Evolutionary conservation across 2,797 vertebrate genomes (phyloP), one percentile per base, ranked within the genome.

Genomic region (Cirrhinus molitorella): DNA sequence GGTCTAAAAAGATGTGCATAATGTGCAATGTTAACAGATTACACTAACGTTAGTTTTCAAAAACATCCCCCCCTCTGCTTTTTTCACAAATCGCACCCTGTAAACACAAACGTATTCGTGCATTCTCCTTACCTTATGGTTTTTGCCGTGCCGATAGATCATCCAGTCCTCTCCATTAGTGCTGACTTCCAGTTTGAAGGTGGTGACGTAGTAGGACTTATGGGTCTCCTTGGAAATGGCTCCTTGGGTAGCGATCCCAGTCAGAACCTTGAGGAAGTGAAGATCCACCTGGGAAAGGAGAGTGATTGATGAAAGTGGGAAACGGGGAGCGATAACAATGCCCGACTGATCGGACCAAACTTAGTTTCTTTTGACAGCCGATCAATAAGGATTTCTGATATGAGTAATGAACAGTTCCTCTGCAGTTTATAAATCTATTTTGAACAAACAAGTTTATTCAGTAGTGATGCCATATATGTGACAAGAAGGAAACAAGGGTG

Each of bases 101-200:
- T n/a, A n/a, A n/a, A n/a, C n/a, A n/a, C n/a, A 67, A 45, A 67
- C 11, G 1, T 16, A 34, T 28, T 57, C n/a, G n/a, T n/a, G 17
- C 5, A 37, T 12, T 3, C 53, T 47, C 19, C 76, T 40, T 94
- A 98, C 98, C 97, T 99, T 99, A 57, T 99, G 98, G 91, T 98
- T 99, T 93, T 99, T 99, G 91, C 97, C 97, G 0, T 99, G 97
- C 28, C 98, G 95, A 92, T 98, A 99, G 86, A 98, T 95, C 97
- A 99, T 99, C 98, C 98, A 99, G 94, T 99, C 98, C 87, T 99
- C 98, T 0, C 98, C 98, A 0, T 99, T 99, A 53, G 98, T 98
- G 95, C 98, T 99, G 94, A 99, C 95, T 91, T 99, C 98, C 89
- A 99, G 92, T 90, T 99, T 99, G 91, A 99, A 99, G 37, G 96